phyloP scores from a whole-genome alignment of 2,797 vertebrate genomes.

The Falco peregrinus region DNA sequence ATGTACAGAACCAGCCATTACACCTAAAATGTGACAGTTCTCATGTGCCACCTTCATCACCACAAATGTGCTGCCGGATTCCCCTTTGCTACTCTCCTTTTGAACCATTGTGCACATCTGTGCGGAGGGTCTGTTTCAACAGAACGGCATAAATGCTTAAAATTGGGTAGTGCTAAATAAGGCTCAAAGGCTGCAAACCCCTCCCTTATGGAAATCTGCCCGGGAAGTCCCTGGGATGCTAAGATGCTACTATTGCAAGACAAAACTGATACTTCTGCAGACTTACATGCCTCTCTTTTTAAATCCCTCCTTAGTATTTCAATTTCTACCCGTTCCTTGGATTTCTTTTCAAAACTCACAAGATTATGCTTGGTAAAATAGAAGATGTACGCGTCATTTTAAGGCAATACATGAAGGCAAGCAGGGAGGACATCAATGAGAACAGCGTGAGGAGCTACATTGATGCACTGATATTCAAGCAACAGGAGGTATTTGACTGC shows the following conservation, averaged over 20 bases:
- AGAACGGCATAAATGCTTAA: neutral
- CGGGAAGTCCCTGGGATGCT: neutral
- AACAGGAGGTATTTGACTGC: slow-evolving; percentile 69
- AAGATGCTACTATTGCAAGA: neutral
- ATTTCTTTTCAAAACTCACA: slow-evolving; percentile 73
- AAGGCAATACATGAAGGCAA: slow-evolving; percentile 55
- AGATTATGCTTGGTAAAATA: slow-evolving; percentile 72
- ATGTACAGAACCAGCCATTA: neutral
- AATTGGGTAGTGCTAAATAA: neutral
- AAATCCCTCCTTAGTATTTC: slow-evolving; percentile 63
- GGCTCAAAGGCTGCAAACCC: neutral
- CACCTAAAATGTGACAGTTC: neutral
- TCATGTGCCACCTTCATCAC: neutral
- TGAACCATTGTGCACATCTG: neutral
- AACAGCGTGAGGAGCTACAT: slow-evolving; percentile 63
- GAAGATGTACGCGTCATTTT: slow-evolving; percentile 70
- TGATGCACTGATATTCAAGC: slow-evolving; percentile 73
- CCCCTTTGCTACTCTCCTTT: neutral
- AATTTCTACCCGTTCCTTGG: slow-evolving; percentile 77
- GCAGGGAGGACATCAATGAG: neutral
- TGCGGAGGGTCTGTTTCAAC: neutral
- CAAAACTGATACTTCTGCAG: neutral
- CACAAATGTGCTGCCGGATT: neutral
- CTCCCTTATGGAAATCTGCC: neutral
- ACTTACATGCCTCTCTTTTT: neutral